Evolutionary conservation across 2,888 invertebrate genomes (phyloP), one percentile per base, ranked within the genome.

Genomic region (Coenonympha glycerion): DNA sequence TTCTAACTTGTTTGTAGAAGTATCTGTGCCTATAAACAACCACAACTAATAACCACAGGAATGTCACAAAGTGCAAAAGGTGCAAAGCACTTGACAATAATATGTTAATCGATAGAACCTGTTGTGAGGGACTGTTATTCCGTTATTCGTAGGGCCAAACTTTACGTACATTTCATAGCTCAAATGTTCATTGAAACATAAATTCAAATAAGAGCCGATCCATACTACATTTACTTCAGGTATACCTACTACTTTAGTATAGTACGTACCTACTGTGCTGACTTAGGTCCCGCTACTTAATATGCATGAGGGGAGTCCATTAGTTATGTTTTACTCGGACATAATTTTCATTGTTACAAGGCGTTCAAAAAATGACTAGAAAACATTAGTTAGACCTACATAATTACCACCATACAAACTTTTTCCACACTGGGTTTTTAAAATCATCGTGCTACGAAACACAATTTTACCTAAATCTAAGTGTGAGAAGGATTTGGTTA

Each of bases 321-420:
- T 37, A 37, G 37, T 37, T 22, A 37, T 37, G 11, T 21, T 37
- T 22, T 22, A 22, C 37, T 37, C n/a, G 37, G 21, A 22, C 13
- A 8, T 13, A n/a, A n/a, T n/a, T 36, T 37, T 13, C 6, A 37
- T 22, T 22, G 37, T 22, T 37, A 6, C 13, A 37, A 6, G 37
- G 21, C 37, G 13, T 15, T 22, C 11, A 36, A 6, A 36, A 21
- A 36, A 21, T 19, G 9, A 6, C 1, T 8, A 15, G 3, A 31
- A 3, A 3, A 8, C 6, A 33, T 33, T 15, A 15, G 3, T 33
- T 3, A 33, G 31, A 33, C 31, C 31, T 8, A 33, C 31, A 16
- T 30, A 21, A 21, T 21, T n/a, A n/a, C n/a, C n/a, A n/a, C n/a
- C n/a, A n/a, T n/a, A n/a, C n/a, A n/a, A n/a, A n/a, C n/a, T n/a